A percentile compares a stretch with the other conserved stretches of the same genome.
Evolutionary conservation across 2,888 invertebrate genomes (phyloP).

Genomic region (Drosophila austrosaltans): DNA sequence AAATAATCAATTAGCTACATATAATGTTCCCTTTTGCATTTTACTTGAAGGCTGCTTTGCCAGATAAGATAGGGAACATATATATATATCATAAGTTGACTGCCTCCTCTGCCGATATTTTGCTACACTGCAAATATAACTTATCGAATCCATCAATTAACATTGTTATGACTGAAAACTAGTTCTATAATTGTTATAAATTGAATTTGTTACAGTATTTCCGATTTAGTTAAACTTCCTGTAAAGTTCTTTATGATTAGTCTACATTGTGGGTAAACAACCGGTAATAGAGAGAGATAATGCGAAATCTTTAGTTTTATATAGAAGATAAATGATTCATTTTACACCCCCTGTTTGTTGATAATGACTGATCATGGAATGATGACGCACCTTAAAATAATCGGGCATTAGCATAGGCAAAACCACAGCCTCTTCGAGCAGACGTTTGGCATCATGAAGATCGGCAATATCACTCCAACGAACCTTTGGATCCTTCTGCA

Average conservation of each 20-base stretch:
- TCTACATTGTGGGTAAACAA: neutral
- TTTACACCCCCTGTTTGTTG: conserved; percentile 5
- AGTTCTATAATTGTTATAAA: neutral
- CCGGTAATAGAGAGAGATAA: conserved; percentile 12
- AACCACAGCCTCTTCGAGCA: conserved; percentile 98
- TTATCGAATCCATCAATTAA: neutral
- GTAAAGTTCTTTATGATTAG: neutral
- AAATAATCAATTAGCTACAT: conserved; percentile 2
- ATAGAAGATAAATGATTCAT: conserved; percentile 21
- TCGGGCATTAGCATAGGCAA: conserved; percentile 99
- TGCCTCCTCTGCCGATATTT: neutral
- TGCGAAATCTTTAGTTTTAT: neutral
- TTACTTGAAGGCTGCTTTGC: neutral
- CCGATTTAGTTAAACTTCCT: neutral
- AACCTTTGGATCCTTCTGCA: conserved; percentile 98
- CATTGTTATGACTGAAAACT: neutral
- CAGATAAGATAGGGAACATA: conserved; percentile 3
- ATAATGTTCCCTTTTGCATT: neutral
- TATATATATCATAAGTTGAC: conserved; percentile 2
- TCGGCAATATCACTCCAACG: conserved; percentile 98
- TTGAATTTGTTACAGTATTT: neutral
- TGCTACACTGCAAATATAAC: neutral
- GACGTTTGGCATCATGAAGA: conserved; percentile 92
- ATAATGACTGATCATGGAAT: neutral
- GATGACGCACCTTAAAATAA: conserved; percentile 92